Evolutionary conservation across 2,888 invertebrate species (phyloP).

Genomic region (Catocala nupta): DNA sequence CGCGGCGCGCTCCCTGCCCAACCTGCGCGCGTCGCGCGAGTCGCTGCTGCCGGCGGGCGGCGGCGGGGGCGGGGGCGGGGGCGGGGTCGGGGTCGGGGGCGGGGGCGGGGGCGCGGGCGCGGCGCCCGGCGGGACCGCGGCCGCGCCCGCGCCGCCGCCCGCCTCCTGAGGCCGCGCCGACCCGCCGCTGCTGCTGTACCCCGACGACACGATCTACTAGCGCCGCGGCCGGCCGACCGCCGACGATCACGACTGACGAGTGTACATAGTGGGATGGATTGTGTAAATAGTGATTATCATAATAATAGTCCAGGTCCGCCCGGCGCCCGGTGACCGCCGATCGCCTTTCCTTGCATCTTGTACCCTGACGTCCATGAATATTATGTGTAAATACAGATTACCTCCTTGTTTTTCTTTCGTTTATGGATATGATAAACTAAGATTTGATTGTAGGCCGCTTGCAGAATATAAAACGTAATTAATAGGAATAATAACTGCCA

Average conservation of each 20-base stretch:
- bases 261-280: constrained; percentile 35
- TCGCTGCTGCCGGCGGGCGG: constrained; percentile 62
- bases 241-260: too few relatives aligned
- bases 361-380: constrained; percentile 36
- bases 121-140: constrained; percentile 28
- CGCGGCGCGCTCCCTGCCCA: constrained; percentile 88
- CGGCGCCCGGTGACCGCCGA: neutral
- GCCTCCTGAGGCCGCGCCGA: constrained; percentile 84
- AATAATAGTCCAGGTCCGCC: constrained; percentile 37
- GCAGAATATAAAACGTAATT: constrained; percentile 29
- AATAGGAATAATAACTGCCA: constrained; percentile 37
- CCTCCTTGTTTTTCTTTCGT: constrained; percentile 26
- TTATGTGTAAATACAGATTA: constrained; percentile 39
- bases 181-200: constrained; percentile 69
- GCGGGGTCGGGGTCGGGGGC: constrained; percentile 32
- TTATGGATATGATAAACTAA: constrained; percentile 32
- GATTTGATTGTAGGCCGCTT: constrained; percentile 44
- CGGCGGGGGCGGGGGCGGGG: constrained; percentile 32
- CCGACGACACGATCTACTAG: constrained; percentile 80
- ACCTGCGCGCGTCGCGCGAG: constrained; percentile 89
- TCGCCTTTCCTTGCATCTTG: constrained; percentile 23
- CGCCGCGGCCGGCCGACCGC: constrained; percentile 27
- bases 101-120: neutral
- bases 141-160: constrained; percentile 39
- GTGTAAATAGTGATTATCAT: constrained; percentile 50